Base-by-base conservation (phyloP, 2,113 vertebrate genomes). In the Probosciger aterrimus region DNA sequence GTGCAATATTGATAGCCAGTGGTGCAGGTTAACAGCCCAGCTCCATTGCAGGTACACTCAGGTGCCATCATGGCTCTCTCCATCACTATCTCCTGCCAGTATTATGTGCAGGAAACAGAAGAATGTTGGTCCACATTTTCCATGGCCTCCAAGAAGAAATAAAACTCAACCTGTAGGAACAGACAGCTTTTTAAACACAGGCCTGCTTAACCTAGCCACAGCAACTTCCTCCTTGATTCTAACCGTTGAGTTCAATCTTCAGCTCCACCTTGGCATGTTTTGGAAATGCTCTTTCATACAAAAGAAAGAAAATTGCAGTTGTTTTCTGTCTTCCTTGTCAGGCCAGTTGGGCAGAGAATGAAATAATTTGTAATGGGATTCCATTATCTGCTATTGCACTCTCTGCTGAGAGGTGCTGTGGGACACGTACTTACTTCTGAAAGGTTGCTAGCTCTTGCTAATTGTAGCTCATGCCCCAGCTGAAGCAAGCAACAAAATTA, bases 1-100 rank as follows among this genome's bases (percentile, higher is more conserved):
- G 47, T 46, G 43, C 18, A 3, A 5, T 22, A 2, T 17, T 1
- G 4, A 3, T 2, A 7, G 24, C 24, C 19, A 35, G 8, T 2
- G 25, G 7, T 22, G 33, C 18, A 4, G n/a, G 9, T 18, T 43
- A 24, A 18, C 28, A 50, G 53, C 35, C 28, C 33, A 10, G 0
- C 14, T 53, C 27, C 2, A 23, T 10, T 8, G 37, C 10, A 11
- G 50, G 19, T 14, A 8, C 43, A 20, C 47, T 14, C 43, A 19
- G 35, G 30, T n/a, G 49, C 37, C 3, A 1, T 63, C 55, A 49
- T 24, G 25, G 35, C 50, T 65, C 30, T 44, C 25, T 28, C 46
- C 16, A 1, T 30, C 33, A 18, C 15, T 35, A 4, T 39, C 44
- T 65, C 46, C 33, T 43, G 0, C 13, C 22, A 15, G 41, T 20